Percentiles rank a stretch among this genome's conserved stretches.
These are phyloP conservation scores for Noctua janthe DNA, from an alignment of 2,888 invertebrate species.

Conservation along the genomic window DNA sequence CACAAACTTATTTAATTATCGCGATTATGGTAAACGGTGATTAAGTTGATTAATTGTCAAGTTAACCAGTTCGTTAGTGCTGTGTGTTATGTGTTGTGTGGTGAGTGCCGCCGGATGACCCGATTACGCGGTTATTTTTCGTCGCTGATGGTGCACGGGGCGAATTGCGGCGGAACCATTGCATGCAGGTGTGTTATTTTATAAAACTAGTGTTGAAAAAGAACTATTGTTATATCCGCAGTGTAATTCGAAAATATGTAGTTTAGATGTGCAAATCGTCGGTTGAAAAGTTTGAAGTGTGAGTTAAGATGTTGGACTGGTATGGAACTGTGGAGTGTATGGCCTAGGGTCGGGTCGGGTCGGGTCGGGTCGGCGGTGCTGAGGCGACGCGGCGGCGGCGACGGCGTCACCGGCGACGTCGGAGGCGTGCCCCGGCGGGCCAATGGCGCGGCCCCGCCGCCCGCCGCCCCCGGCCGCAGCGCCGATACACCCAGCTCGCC, in stretches of 20 bases:
- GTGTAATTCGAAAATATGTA: slow-evolving; percentile 65
- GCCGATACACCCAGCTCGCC: slow-evolving; percentile 86
- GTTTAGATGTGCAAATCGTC: slow-evolving; percentile 71
- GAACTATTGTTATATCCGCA: slow-evolving; percentile 46
- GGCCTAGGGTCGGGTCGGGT: slow-evolving; percentile 69
- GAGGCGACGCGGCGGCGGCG: slow-evolving; percentile 79
- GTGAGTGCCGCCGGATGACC: slow-evolving; percentile 31
- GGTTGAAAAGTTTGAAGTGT: slow-evolving; percentile 74
- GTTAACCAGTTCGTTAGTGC: slow-evolving; percentile 52
- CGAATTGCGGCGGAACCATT: slow-evolving; percentile 5
- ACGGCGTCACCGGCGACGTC: slow-evolving; percentile 80
- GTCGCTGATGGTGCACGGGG: slow-evolving; percentile 10
- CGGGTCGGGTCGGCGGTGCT: slow-evolving; percentile 69
- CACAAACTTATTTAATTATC: slow-evolving; percentile 60
- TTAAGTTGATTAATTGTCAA: slow-evolving; percentile 60
- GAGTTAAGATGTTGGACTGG: slow-evolving; percentile 78
- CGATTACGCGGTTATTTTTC: slow-evolving; percentile 24
- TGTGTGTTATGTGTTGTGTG: slow-evolving; percentile 32
- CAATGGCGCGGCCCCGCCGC: slow-evolving; percentile 86
- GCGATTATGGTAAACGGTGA: slow-evolving; percentile 51
- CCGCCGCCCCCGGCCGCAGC: slow-evolving; percentile 82
- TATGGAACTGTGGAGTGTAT: slow-evolving; percentile 72
- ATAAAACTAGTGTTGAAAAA: neutral
- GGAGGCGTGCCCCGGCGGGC: slow-evolving; percentile 88
- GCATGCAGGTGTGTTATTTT: slow-evolving; percentile 30